Percentiles rank a stretch among this genome's conserved stretches.
Evolutionary conservation across 2,888 invertebrate genomes (phyloP).

Genomic region (Ophion obscuratus): DNA sequence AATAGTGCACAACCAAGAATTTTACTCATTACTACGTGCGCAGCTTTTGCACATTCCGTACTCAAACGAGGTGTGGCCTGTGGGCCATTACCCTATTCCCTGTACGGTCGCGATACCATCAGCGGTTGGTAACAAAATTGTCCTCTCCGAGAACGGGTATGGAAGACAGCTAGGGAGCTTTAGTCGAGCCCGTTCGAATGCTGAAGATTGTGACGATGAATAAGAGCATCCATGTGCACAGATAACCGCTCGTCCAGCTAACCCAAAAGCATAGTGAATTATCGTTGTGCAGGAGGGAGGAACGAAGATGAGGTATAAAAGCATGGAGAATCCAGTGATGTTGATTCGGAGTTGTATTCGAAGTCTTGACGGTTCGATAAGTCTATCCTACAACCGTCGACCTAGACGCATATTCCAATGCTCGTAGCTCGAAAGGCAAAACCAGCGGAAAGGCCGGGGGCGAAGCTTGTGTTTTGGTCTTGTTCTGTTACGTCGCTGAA

Average conservation of each 20-base stretch:
- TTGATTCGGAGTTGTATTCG: conserved; percentile 38
- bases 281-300: conserved; percentile 13
- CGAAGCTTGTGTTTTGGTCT: conserved; percentile 34
- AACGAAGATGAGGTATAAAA: neutral
- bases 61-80: conserved; percentile 26
- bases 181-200: neutral
- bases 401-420: conserved; percentile 11
- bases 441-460: conserved; percentile 12
- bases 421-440: conserved; percentile 10
- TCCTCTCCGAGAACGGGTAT: neutral
- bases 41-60: conserved; percentile 15
- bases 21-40: conserved; percentile 37
- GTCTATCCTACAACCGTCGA: conserved; percentile 8
- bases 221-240: neutral
- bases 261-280: conserved; percentile 31
- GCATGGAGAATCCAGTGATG: conserved; percentile 6
- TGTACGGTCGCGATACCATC: conserved; percentile 6
- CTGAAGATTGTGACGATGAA: conserved; percentile 23
- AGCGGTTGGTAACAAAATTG: conserved; percentile 19
- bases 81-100: conserved; percentile 44
- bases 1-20: conserved; percentile 35
- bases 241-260: conserved; percentile 3
- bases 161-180: conserved; percentile 4
- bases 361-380: conserved; percentile 14
- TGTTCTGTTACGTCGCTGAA: conserved; percentile 30